A percentile compares a stretch with the other conserved stretches of the same genome.
Conservation (phyloP, 2,797 vertebrate genomes). For the Scolopax rusticola region DNA sequence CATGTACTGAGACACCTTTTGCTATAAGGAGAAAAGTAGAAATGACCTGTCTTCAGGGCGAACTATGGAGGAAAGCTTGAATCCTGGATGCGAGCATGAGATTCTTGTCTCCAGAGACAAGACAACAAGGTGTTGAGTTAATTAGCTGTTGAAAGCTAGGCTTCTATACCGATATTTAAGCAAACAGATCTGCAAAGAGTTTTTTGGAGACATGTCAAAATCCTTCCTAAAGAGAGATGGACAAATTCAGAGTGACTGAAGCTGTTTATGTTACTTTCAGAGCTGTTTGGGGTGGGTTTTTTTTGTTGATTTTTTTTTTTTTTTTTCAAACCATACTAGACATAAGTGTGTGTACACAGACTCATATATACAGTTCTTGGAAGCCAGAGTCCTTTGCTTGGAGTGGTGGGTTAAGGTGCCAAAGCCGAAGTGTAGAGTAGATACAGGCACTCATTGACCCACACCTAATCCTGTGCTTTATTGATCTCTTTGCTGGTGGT, state of each 20-base stretch:
- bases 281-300: not conserved
- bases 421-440: not conserved
- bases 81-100: not conserved
- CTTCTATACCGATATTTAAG: not conserved
- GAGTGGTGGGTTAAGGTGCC: not conserved
- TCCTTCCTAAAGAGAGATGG: not conserved
- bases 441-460: not conserved
- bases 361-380: not conserved
- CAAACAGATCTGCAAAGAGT: not conserved
- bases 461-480: not conserved
- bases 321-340: not conserved
- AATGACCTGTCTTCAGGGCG: not conserved
- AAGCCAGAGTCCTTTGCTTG: not conserved
- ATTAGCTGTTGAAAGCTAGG: not conserved
- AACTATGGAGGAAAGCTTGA: not conserved
- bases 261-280: not conserved
- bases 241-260: not conserved
- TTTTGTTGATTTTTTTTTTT: not conserved
- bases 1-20: not conserved
- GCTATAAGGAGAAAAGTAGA: not conserved
- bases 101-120: not conserved
- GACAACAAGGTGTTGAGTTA: not conserved
- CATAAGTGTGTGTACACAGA: fast-evolving
- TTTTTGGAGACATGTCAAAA: not conserved
- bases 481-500: not conserved